phyloP scores from a whole-genome alignment of 2,797 vertebrate genomes.

The Hirundo rustica region DNA sequence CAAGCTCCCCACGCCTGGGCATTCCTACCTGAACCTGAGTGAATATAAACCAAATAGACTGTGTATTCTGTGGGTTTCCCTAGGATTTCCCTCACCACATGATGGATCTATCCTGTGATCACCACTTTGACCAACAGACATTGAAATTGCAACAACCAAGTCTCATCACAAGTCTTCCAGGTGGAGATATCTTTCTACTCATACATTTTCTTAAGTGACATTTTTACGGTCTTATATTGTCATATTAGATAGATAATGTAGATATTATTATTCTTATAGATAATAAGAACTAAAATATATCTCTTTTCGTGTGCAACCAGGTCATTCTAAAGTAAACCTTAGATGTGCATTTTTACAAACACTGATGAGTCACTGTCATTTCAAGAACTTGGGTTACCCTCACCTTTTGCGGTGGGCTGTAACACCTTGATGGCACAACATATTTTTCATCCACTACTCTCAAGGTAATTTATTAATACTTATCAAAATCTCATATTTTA shows the following conservation, averaged over 20 bases:
- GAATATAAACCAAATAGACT: fast-evolving
- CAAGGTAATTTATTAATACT: not conserved
- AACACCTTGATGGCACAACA: not conserved
- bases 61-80: not conserved
- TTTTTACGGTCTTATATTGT: not conserved
- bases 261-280: no score
- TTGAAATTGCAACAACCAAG: not conserved
- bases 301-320: not conserved
- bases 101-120: not conserved
- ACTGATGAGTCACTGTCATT: fast-evolving
- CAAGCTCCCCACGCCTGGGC: not conserved
- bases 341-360: not conserved
- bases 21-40: not conserved
- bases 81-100: not conserved
- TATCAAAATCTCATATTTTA: not conserved
- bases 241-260: not conserved
- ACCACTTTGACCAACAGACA: not conserved
- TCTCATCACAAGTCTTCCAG: not conserved
- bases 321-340: not conserved
- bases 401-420: not conserved
- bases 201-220: not conserved
- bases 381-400: not conserved
- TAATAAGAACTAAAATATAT: not conserved
- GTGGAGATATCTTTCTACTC: not conserved
- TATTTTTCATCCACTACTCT: not conserved